Base-by-base conservation (phyloP, 2,888 invertebrate genomes). In the Didymodactylos carnosus region DNA sequence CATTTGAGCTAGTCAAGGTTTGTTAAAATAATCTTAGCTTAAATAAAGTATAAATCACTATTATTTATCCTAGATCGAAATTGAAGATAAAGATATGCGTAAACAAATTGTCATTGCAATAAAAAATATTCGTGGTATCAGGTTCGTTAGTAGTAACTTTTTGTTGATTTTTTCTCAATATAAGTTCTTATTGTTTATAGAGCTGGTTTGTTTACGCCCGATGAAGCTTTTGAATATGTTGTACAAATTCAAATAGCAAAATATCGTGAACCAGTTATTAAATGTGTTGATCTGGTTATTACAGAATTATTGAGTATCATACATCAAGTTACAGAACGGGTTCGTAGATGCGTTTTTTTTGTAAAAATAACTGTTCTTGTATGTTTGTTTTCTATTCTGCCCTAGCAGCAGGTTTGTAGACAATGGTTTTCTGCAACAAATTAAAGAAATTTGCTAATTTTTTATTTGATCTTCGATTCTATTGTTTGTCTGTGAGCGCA, bases 171-270 rank as follows among this genome's bases (percentile, higher is more conserved):
- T 35, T 23, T 51, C 27, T 25, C 19, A 70, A 70, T n/a, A 46
- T 29, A 27, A 40, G 16, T 43, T 70, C 16, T 29, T 27, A 5
- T 16, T 35, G 35, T 4, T 41, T 72, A 14, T 69, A 73, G 83
- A 80, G 90, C 88, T 78, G 98, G 98, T 82, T 87, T 99, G 76
- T 99, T 99, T 85, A 99, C 98, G 41, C 98, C 98, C 13, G 98
- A 99, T 84, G 95, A 97, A 94, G 98, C 98, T 73, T 99, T 99
- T 84, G 98, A 99, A 84, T 95, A 94, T 75, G 98, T 98, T 81
- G 98, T 98, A 62, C 98, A 98, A 86, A 94, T 94, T 83, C 98
- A 99, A 86, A 98, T 99, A 79, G 87, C 89, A 73, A 88, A 92
- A 79, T 88, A 97, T 81, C 94, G 94, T 85, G 94, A 94, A 85